phyloP scores from a whole-genome alignment of 1,140 invertebrate species.

The Scaptodrosophila lebanonensis region DNA sequence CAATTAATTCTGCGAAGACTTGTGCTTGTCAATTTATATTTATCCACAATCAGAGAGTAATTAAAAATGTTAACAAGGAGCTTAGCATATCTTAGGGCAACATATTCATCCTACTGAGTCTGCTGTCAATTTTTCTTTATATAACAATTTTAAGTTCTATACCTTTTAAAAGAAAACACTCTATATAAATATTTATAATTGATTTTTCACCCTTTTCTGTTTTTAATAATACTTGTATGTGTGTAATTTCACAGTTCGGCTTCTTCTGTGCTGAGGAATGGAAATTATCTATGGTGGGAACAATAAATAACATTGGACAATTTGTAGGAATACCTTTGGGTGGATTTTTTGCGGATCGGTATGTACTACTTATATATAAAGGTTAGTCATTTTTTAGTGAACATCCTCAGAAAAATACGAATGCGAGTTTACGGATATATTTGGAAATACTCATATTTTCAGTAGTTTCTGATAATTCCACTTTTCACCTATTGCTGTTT shows the following conservation, averaged over 20 bases:
- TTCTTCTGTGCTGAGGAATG: slow-evolving; percentile 81
- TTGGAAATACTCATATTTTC: too few species aligned
- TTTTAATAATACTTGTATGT: not conserved
- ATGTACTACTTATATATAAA: not conserved
- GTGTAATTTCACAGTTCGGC: slow-evolving; percentile 78
- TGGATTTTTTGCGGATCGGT: slow-evolving; percentile 84
- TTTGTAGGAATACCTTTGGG: slow-evolving; percentile 83
- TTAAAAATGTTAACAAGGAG: too few species aligned
- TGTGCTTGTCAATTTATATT: too few species aligned
- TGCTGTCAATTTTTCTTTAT: not conserved
- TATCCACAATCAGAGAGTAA: too few species aligned
- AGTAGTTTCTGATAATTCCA: too few species aligned
- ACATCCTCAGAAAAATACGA: too few species aligned
- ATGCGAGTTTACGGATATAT: too few species aligned
- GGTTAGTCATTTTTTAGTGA: too few species aligned
- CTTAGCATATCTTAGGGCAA: too few species aligned
- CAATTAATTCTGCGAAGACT: too few species aligned
- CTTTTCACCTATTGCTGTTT: too few species aligned
- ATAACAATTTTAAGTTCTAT: too few species aligned
- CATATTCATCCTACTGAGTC: not conserved
- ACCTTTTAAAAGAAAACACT: slow-evolving; percentile 3
- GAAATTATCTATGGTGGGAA: slow-evolving; percentile 84
- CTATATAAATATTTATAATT: slow-evolving; percentile 1
- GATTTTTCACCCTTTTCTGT: slow-evolving; percentile 14
- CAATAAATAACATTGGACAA: slow-evolving; percentile 84